Evolutionary conservation across 2,888 invertebrate species (phyloP), one percentile per base, ranked within the genome.

Genomic region (Taenaris catops): DNA sequence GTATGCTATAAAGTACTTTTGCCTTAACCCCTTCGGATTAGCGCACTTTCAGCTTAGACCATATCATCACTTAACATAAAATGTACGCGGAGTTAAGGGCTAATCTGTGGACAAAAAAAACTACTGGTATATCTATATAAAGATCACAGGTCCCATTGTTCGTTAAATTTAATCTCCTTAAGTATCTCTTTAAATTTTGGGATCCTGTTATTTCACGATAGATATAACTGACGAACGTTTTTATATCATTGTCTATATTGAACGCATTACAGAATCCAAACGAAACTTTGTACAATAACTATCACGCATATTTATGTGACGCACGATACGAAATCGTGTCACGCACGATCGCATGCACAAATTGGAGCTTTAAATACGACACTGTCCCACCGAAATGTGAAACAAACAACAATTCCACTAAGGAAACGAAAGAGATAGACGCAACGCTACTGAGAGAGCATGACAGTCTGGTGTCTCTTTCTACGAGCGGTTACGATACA

Each of bases 221-320:
- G n/a, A n/a, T n/a, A n/a, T n/a, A n/a, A n/a, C n/a, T n/a, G n/a
- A n/a, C n/a, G n/a, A n/a, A n/a, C n/a, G n/a, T n/a, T n/a, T n/a
- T n/a, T n/a, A n/a, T n/a, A n/a, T n/a, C n/a, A n/a, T n/a, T n/a
- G n/a, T n/a, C n/a, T n/a, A n/a, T n/a, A n/a, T n/a, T n/a, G n/a
- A n/a, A n/a, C n/a, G n/a, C n/a, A n/a, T 54, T 67, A 38, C 58
- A 84, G 84, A 87, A 89, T 21, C 80, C 86, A 41, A 81, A 83
- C 61, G 93, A 93, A 46, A 93, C 92, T 37, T 69, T 95, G 41
- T 93, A 92, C 61, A 92, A 93, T 16, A 94, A 94, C 70, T 94
- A 94, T 69, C 93, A 94, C 75, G 94, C 94, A 0, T 97, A 97
- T 74, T 84, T 98, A 14, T 92, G 92, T 60, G 95, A 96, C 67